Conservation (phyloP, 1,140 invertebrate species). For the Eueides isabella region DNA sequence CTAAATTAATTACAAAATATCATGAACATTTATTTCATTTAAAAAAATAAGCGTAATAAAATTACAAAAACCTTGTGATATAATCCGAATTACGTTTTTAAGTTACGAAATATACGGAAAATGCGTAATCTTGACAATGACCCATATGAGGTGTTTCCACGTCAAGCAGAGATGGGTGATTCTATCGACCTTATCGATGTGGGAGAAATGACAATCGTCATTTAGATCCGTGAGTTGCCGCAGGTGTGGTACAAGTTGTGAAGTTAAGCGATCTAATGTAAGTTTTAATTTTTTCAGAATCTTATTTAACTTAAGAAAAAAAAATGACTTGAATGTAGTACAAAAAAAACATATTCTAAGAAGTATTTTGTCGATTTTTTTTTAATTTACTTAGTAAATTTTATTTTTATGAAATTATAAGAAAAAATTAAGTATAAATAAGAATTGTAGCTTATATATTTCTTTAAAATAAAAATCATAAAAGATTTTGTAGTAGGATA, state of each 20-base stretch:
- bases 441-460: too few species aligned
- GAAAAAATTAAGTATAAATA: too few species aligned
- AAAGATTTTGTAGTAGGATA: too few species aligned
- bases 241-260: constrained; percentile 19
- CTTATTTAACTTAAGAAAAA: too few species aligned
- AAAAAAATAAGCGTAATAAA: background rate
- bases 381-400: too few species aligned
- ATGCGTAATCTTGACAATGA: constrained; percentile 32
- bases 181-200: constrained; percentile 51
- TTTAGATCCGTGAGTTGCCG: constrained; percentile 44
- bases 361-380: too few species aligned
- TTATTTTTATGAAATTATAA: too few species aligned
- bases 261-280: constrained; percentile 11
- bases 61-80: constrained; percentile 14
- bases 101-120: constrained; percentile 27
- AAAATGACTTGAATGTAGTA: too few species aligned
- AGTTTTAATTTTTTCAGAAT: background rate
- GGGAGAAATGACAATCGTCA: constrained; percentile 50
- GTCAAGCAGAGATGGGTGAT: constrained; percentile 48
- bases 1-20: background rate
- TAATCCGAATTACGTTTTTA: constrained; percentile 14
- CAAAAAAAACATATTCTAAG: too few species aligned
- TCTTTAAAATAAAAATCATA: too few species aligned
- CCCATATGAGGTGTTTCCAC: constrained; percentile 41
- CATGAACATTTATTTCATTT: background rate